Conservation (phyloP, 64 coral and sea anemone species). For the Porites australiensis region DNA sequence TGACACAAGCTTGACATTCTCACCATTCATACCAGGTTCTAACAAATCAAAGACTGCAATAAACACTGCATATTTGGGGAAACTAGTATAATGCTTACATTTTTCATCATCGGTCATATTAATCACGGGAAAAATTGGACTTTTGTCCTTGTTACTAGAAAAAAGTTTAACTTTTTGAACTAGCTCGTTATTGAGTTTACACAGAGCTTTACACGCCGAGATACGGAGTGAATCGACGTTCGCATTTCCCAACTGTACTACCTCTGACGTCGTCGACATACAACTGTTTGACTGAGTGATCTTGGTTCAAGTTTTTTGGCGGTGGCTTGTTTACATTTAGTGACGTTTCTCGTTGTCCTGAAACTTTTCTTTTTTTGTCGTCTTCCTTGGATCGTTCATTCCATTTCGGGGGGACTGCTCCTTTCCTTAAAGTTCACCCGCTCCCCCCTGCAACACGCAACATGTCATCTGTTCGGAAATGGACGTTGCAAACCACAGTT, state of each 20-base stretch:
- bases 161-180: no score
- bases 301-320: no score
- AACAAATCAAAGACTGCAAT: not conserved
- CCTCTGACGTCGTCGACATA: no score
- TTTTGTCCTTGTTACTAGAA: no score
- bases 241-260: no score
- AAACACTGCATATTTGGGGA: constrained; percentile 6
- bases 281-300: no score
- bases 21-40: not conserved
- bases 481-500: constrained; percentile 23
- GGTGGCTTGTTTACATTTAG: no score
- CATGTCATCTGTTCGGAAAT: constrained; percentile 7
- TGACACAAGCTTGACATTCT: not conserved
- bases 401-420: constrained; percentile 5
- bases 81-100: not conserved
- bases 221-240: no score
- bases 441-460: constrained; percentile 7
- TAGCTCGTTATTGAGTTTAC: no score
- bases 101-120: not conserved
- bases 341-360: not conserved
- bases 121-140: no score
- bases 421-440: not conserved
- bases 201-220: no score
- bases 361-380: constrained; percentile 1
- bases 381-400: constrained; percentile 6